Evolutionary conservation across 92 coral and sea anemone species (phyloP), one percentile per base, ranked within the genome.

Genomic region (Parazoanthus swiftii): DNA sequence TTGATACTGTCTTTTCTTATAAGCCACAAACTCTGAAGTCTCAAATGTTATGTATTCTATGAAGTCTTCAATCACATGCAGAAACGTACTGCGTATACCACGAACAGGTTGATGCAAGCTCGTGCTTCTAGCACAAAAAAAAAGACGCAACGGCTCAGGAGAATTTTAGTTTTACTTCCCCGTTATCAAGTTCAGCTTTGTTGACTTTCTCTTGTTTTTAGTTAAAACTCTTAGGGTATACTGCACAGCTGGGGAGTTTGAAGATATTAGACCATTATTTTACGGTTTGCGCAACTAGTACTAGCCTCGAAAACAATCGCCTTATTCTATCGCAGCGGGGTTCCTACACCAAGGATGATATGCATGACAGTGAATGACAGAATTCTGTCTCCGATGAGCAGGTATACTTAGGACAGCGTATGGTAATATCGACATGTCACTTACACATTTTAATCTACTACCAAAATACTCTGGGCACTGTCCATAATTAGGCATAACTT

Each of bases 21-120:
- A 74, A 29, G 39, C 81, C 81, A 77, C 54, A 77, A 77, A 77
- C 81, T 77, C 56, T 77, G 81, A 77, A 77, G 0, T 77, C 81
- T 77, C 81, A 77, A 77, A 77, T 77, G 81, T 77, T 77, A 42
- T 77, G 81, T 77, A 77, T 77, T 77, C 81, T 77, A 77, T 77
- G 81, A 77, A 77, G 81, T 77, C 81, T 77, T 77, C 81, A 77
- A 77, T 77, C 54, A 77, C 81, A 77, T 77, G 81, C 81, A 77
- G 81, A 77, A 77, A 77, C 58, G 81, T 77, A 77, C 6, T 77
- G 81, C 81, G 81, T 77, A 44, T 77, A 77, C 81, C 81, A 77
- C 81, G 81, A 77, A 77, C 81, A 77, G 81, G 81, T 77, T 77
- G 81, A 77, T 77, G 81, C 81, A 77, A 77, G 54, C 81, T 77